A percentile compares a stretch with the other conserved stretches of the same genome.
Evolutionary conservation across 2,113 vertebrate species (phyloP).

Genomic region (Erpornis zantholeuca): DNA sequence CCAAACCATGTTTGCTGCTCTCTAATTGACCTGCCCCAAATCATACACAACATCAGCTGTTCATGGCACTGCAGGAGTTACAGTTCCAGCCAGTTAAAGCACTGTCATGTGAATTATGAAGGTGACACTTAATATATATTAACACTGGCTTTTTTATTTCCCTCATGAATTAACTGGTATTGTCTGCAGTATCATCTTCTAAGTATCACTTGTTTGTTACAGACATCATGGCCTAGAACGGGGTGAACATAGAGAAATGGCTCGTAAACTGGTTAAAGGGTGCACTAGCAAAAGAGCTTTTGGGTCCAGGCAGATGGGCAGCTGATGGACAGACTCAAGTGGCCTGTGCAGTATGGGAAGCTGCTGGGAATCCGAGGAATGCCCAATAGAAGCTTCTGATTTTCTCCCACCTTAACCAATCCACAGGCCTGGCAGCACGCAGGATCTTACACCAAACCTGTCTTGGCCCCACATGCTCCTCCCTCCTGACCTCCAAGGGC

Average conservation of each 20-base stretch:
- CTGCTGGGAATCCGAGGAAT: not conserved
- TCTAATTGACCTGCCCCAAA: not conserved
- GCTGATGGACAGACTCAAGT: fast-evolving
- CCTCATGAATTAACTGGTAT: not conserved
- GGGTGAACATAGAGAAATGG: fast-evolving
- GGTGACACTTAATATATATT: not conserved
- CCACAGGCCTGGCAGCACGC: not conserved
- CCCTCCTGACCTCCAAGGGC: not conserved
- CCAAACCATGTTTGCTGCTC: not conserved
- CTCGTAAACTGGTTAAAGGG: not conserved
- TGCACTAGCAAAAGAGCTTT: not conserved
- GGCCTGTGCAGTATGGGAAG: not conserved
- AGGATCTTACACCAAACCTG: not conserved
- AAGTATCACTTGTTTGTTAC: not conserved
- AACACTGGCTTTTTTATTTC: not conserved
- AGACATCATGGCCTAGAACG: not conserved
- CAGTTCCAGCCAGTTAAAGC: constrained; percentile 3
- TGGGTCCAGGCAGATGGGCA: not conserved
- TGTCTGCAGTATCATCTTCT: constrained; percentile 7
- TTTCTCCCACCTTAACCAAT: not conserved
- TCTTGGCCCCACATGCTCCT: fast-evolving
- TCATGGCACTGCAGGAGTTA: not conserved
- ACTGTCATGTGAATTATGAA: not conserved
- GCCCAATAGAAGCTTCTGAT: not conserved
- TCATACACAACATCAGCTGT: not conserved